Evolutionary conservation across 2,113 vertebrate genomes (phyloP).

Genomic region (Hemiprocne comata): DNA sequence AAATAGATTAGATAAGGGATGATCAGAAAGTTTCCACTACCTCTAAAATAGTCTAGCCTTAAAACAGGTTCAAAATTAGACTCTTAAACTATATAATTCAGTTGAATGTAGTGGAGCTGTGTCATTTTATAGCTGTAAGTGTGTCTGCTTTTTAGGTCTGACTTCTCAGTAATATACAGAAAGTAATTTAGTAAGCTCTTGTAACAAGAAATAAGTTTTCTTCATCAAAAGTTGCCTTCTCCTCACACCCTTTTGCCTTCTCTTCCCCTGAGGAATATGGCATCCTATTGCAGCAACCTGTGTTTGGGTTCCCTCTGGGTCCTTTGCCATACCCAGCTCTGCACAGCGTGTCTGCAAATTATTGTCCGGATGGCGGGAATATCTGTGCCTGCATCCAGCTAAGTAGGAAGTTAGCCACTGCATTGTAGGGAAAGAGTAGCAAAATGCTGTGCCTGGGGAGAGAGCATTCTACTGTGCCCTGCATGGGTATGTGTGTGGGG

Average conservation of each 20-base stretch:
- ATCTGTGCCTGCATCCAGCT: not conserved
- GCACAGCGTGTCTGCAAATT: not conserved
- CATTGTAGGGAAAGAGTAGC: not conserved
- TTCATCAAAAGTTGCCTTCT: not conserved
- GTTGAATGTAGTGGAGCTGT: not conserved
- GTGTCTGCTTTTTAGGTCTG: not conserved
- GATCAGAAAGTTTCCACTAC: not conserved
- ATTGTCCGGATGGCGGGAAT: not conserved
- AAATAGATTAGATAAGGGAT: not conserved
- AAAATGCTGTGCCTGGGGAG: not conserved
- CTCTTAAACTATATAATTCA: not conserved
- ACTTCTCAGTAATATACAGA: not conserved
- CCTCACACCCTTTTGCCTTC: not conserved
- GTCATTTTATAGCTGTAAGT: not conserved
- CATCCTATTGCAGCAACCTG: not conserved
- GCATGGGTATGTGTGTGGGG: accelerated
- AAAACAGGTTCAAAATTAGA: not conserved
- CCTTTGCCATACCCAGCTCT: not conserved
- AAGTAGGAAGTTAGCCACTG: not conserved
- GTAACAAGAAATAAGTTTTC: not conserved
- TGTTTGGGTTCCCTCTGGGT: not conserved
- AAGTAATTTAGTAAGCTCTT: not conserved
- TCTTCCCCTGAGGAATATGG: not conserved
- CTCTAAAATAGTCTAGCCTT: not conserved
- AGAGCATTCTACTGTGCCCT: not conserved